Base-by-base conservation (phyloP, 2,888 invertebrate species). In the Piscicola geometra region DNA sequence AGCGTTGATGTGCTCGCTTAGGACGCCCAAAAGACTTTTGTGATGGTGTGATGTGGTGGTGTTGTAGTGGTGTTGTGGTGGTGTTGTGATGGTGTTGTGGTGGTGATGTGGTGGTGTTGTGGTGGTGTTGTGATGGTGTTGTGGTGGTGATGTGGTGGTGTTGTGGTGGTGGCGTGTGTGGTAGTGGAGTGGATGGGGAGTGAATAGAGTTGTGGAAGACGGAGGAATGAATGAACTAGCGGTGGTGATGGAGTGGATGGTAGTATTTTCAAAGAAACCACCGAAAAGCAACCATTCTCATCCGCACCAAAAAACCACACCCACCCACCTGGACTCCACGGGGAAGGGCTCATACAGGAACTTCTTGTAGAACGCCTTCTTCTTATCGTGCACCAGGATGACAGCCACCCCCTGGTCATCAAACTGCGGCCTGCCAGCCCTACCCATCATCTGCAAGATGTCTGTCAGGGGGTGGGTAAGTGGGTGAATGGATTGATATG, bases 331-430 rank as follows among this genome's bases (percentile, higher is more conserved):
- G 0, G 98, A 98, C 86, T 99, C 99, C 0, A 99, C 98, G 0
- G 99, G 99, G 87, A 99, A 99, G 0, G 99, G 99, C 85, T 99
- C 97, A 86, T 99, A 98, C 0, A 99, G 87, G 87, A 99, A 99
- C 85, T 96, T 96, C 85, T 96, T 96, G 87, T 99, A 99, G 88
- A 98, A 99, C 84, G 93, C 93, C 86, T 99, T 99, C 87, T 98
- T 98, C 69, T 93, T 90, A 82, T 99, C 98, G 83, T 99, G 98
- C 0, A 99, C 89, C 56, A 89, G 85, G 70, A 90, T 88, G 52
- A 89, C 87, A 21, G 89, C 89, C 5, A 88, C 87, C 1, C 88
- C 99, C 81, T 92, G 91, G 81, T 92, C 92, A 86, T 98, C 99
- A 83, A 91, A 99, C 88, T 99, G 93, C 0, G 99, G 99, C 75